A percentile compares a stretch with the other conserved stretches of the same genome.
phyloP scores from a whole-genome alignment of 2,113 vertebrate genomes.

The Fulica atra region DNA sequence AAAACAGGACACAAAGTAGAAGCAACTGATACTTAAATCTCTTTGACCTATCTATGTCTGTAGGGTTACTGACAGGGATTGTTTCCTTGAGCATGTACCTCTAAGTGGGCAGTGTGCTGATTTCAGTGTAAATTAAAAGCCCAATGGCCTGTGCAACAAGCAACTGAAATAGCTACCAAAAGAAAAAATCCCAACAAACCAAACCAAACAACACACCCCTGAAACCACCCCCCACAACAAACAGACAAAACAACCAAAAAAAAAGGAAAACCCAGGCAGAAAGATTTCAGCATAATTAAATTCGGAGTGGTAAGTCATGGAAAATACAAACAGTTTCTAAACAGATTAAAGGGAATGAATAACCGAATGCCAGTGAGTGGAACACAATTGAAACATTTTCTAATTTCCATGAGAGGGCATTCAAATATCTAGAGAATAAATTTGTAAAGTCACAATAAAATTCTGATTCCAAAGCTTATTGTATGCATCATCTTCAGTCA shows the following conservation, averaged over 20 bases:
- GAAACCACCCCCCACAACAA: too few species aligned
- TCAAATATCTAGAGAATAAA: background rate
- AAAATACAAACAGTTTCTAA: background rate
- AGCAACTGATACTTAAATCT: background rate
- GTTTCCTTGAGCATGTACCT: background rate
- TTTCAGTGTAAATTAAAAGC: background rate
- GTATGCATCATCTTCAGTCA: background rate
- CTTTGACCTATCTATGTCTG: background rate
- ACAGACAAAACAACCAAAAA: too few species aligned
- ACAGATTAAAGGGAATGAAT: background rate
- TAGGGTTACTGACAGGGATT: background rate
- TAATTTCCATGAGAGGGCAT: background rate
- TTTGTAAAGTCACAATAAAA: background rate
- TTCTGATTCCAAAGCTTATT: background rate
- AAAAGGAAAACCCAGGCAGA: background rate
- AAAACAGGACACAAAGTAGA: background rate
- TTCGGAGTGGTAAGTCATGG: background rate
- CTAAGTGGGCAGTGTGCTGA: background rate
- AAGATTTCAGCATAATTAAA: background rate
- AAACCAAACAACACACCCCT: background rate
- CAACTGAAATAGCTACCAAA: background rate
- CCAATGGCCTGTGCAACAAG: background rate
- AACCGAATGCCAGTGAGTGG: background rate
- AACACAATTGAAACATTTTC: background rate
- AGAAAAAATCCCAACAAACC: too few species aligned